These are phyloP conservation scores for Stenopsyche tienmushanensis DNA, from an alignment of 1,140 invertebrate species.

Conservation along the genomic window DNA sequence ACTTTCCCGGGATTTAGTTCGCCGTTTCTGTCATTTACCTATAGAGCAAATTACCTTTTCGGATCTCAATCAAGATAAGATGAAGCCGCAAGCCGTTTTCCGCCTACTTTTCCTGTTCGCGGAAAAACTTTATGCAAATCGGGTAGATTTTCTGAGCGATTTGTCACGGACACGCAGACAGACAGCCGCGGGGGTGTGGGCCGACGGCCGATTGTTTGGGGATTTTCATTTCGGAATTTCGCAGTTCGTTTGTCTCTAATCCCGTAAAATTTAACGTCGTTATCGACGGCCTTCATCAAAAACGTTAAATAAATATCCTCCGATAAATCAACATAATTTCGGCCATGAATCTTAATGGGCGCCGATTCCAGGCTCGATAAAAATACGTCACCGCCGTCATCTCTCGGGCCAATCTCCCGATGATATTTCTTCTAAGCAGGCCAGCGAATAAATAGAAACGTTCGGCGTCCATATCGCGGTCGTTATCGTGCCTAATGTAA, in stretches of 20 bases:
- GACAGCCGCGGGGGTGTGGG: not conserved
- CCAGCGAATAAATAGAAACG: too few relatives aligned
- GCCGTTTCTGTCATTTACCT: slow-evolving; percentile 16
- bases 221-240: not conserved
- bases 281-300: not conserved
- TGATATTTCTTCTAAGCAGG: too few relatives aligned
- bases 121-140: slow-evolving; percentile 23
- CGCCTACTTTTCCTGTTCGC: not conserved
- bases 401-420: too few relatives aligned
- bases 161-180: slow-evolving; percentile 21
- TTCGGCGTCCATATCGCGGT: too few relatives aligned
- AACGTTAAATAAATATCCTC: not conserved
- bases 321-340: not conserved
- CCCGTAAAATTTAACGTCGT: not conserved
- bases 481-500: too few relatives aligned
- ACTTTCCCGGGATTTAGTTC: not conserved
- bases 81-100: slow-evolving; percentile 3
- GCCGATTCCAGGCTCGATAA: not conserved
- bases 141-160: slow-evolving; percentile 19
- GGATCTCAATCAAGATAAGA: slow-evolving; percentile 24
- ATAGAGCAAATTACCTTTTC: slow-evolving; percentile 22
- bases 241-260: not conserved
- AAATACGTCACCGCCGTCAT: not conserved
- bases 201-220: not conserved
- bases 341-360: not conserved